Evolutionary conservation across 2,797 vertebrate genomes (phyloP).

Genomic region (Tenualosa thibaudeaui): DNA sequence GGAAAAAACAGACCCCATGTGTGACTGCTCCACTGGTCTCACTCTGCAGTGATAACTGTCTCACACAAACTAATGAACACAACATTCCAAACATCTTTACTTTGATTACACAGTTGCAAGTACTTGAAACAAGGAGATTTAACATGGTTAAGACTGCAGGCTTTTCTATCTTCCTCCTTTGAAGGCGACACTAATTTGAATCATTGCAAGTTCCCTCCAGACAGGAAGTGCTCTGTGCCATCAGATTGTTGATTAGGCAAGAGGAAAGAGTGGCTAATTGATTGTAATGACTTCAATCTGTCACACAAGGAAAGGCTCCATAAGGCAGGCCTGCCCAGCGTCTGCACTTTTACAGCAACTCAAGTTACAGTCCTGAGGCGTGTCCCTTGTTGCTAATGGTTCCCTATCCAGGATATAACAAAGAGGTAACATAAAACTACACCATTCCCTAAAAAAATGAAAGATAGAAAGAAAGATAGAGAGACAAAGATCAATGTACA

Average conservation of each 20-base stretch:
- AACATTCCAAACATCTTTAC: not conserved
- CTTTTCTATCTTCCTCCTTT: slow-evolving; percentile 27
- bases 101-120: not conserved
- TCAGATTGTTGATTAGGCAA: slow-evolving; percentile 60
- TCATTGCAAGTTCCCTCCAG: slow-evolving; percentile 48
- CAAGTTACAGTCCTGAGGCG: slow-evolving; percentile 41
- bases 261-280: slow-evolving; percentile 62
- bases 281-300: slow-evolving; percentile 64
- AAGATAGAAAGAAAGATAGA: no score
- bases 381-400: slow-evolving; percentile 21
- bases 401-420: not conserved
- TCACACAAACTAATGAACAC: not conserved
- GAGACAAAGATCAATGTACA: not conserved
- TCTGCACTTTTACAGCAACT: slow-evolving; percentile 11
- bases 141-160: not conserved
- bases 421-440: not conserved
- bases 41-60: not conserved
- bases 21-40: not conserved
- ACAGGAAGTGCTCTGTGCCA: slow-evolving; percentile 51
- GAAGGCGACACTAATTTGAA: slow-evolving; percentile 50
- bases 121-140: not conserved
- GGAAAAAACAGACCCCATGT: not conserved
- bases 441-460: not conserved
- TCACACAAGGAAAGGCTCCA: slow-evolving; percentile 39
- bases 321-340: slow-evolving; percentile 34